Conservation (phyloP, 1,140 invertebrate genomes). For the Drosophila malerkotliana region DNA sequence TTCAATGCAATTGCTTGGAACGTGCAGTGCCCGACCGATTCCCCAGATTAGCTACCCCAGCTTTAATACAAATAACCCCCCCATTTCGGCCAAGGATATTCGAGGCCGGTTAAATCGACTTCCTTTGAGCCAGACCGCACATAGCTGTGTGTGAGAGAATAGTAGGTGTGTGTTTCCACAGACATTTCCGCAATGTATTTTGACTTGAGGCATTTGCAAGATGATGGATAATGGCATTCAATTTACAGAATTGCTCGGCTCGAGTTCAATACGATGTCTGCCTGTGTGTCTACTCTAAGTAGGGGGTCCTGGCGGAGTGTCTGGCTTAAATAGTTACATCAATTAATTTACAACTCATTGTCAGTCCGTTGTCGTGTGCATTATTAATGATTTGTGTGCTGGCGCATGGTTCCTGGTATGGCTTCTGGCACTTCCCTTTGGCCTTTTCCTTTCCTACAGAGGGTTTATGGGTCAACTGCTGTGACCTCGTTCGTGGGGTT, state of each 20-base stretch:
- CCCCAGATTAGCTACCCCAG: neutral
- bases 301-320: conserved; percentile 28
- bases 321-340: conserved; percentile 72
- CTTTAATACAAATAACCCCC: conserved; percentile 25
- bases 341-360: conserved; percentile 80
- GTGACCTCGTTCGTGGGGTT: conserved; percentile 63
- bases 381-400: conserved; percentile 75
- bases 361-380: conserved; percentile 73
- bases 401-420: conserved; percentile 12
- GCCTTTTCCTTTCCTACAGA: conserved; percentile 15
- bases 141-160: conserved; percentile 15
- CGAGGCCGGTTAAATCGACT: conserved; percentile 3
- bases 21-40: neutral
- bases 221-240: conserved; percentile 82
- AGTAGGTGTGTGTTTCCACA: conserved; percentile 41
- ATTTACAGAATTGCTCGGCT: conserved; percentile 61
- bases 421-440: neutral
- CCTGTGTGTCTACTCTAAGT: neutral
- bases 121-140: conserved; percentile 20
- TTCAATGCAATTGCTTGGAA: neutral
- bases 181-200: conserved; percentile 76
- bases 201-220: conserved; percentile 67
- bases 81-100: conserved; percentile 26
- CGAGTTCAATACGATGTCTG: conserved; percentile 7
- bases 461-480: conserved; percentile 74